Conservation (phyloP, 2,888 invertebrate genomes). For the Cerastoderma edule region DNA sequence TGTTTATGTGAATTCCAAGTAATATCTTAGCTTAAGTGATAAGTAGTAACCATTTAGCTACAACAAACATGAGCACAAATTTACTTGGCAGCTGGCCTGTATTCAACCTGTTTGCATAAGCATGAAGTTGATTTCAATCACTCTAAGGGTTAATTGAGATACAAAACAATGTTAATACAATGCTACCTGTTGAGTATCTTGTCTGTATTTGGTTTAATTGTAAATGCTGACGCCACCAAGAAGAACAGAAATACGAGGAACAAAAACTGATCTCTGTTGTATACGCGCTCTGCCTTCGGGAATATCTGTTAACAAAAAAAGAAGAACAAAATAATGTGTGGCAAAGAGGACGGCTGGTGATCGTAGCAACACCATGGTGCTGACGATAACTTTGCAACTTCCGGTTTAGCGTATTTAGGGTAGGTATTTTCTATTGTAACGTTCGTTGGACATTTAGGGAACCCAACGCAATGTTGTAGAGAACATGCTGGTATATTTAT, state of each 20-base stretch:
- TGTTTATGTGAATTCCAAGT: too few relatives aligned
- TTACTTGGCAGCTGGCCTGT: too few relatives aligned
- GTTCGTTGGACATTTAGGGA: too few relatives aligned
- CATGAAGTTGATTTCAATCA: background rate
- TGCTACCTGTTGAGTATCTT: constrained; percentile 76
- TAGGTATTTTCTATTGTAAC: too few relatives aligned
- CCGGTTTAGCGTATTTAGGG: too few relatives aligned
- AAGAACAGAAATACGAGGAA: constrained; percentile 75
- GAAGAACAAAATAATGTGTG: background rate
- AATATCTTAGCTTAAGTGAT: too few relatives aligned
- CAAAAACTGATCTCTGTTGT: constrained; percentile 70
- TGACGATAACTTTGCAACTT: background rate
- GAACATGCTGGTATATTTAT: too few relatives aligned
- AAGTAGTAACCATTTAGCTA: too few relatives aligned
- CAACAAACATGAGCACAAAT: too few relatives aligned
- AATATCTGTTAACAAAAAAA: constrained; percentile 70
- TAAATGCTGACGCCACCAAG: constrained; percentile 66
- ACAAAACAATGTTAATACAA: background rate
- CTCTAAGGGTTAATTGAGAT: background rate
- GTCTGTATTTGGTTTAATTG: constrained; percentile 64
- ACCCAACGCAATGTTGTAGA: too few relatives aligned
- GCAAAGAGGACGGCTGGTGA: too few relatives aligned
- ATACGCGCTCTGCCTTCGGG: constrained; percentile 63
- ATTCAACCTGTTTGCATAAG: too few relatives aligned
- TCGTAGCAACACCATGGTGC: background rate